These are phyloP conservation scores for Cephus pulcher DNA, from an alignment of 2,888 invertebrate species.

Conservation along the genomic window DNA sequence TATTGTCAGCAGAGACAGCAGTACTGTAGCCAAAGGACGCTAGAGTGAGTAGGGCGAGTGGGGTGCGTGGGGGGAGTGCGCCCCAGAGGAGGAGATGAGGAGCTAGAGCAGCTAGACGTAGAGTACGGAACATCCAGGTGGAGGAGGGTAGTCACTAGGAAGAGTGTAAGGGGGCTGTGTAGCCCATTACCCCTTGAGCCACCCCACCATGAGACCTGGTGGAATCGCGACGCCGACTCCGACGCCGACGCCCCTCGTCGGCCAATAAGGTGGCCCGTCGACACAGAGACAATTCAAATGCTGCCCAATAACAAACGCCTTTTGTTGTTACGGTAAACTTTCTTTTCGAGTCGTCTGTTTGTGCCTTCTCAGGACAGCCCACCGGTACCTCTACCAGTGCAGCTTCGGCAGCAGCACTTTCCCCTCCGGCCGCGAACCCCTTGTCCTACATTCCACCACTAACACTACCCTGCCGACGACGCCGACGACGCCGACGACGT, in stretches of 20 bases:
- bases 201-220: slow-evolving; percentile 45
- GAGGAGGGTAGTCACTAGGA: neutral
- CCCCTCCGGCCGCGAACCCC: slow-evolving; percentile 16
- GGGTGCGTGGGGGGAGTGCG: no score
- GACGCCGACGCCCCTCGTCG: slow-evolving; percentile 45
- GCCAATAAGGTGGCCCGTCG: slow-evolving; percentile 62
- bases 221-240: slow-evolving; percentile 54
- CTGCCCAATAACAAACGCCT: slow-evolving; percentile 66
- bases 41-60: no score
- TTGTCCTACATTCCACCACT: slow-evolving; percentile 14
- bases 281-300: slow-evolving; percentile 65
- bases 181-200: slow-evolving; percentile 44
- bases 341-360: slow-evolving; percentile 55
- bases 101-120: no score
- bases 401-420: slow-evolving; percentile 21
- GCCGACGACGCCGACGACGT: slow-evolving; percentile 16
- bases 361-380: slow-evolving; percentile 38
- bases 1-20: no score
- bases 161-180: slow-evolving; percentile 29
- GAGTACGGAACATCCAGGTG: no score
- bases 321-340: slow-evolving; percentile 65
- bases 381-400: slow-evolving; percentile 5
- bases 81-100: no score
- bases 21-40: no score
- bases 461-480: slow-evolving; percentile 16